phyloP scores from a whole-genome alignment of 2,888 invertebrate species.

The Patella ulyssiponensis region DNA sequence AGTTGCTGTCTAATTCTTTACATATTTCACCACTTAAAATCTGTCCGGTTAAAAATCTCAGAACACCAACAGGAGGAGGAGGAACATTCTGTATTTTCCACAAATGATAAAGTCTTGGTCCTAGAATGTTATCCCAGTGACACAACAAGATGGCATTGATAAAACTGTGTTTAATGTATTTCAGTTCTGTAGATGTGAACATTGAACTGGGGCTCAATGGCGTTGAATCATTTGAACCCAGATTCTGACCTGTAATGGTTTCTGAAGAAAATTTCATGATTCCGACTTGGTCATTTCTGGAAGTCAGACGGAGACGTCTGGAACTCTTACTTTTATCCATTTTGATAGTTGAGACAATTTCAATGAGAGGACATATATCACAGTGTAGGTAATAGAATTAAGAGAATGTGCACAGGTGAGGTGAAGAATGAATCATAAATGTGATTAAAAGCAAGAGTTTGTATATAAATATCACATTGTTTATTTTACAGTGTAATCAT shows the following conservation, averaged over 20 bases:
- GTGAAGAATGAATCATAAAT: too few species aligned
- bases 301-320: slow-evolving; percentile 25
- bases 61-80: slow-evolving; percentile 42
- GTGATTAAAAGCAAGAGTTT: too few species aligned
- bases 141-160: slow-evolving; percentile 57
- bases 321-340: slow-evolving; percentile 24
- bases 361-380: not conserved
- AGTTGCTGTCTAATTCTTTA: slow-evolving; percentile 57
- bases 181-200: slow-evolving; percentile 53
- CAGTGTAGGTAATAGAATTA: not conserved
- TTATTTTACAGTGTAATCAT: too few species aligned
- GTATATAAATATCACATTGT: too few species aligned
- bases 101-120: slow-evolving; percentile 64
- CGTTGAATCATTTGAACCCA: slow-evolving; percentile 27
- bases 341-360: not conserved
- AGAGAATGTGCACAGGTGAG: too few species aligned
- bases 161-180: slow-evolving; percentile 46
- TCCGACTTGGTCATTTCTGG: slow-evolving; percentile 26
- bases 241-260: slow-evolving; percentile 7
- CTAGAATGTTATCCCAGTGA: slow-evolving; percentile 70
- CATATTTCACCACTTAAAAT: slow-evolving; percentile 69
- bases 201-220: slow-evolving; percentile 61
- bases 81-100: slow-evolving; percentile 55
- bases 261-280: slow-evolving; percentile 20
- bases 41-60: slow-evolving; percentile 62